These are phyloP conservation scores for Siniperca obscura DNA, from an alignment of 2,797 vertebrate genomes.

Conservation along the genomic window DNA sequence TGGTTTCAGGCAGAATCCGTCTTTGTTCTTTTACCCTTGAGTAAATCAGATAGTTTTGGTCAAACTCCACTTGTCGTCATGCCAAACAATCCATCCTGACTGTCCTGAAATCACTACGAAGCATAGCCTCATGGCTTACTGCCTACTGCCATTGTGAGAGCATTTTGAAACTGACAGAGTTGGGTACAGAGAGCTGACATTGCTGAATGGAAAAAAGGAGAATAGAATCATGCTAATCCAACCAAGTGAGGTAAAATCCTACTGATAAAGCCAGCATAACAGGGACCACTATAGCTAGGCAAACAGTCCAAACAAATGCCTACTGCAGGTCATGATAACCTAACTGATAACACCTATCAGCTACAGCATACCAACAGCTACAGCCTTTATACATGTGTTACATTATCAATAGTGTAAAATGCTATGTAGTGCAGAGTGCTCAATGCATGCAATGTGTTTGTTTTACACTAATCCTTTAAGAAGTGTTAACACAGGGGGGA, in stretches of 20 bases:
- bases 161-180: constrained; percentile 1
- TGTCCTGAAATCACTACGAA: constrained; percentile 23
- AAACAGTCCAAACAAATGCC: constrained; percentile 18
- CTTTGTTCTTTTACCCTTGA: not conserved
- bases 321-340: constrained; percentile 6
- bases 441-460: constrained; percentile 13
- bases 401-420: constrained; percentile 7
- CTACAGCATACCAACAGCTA: not conserved
- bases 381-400: not conserved
- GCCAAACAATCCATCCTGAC: constrained; percentile 26
- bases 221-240: constrained; percentile 29
- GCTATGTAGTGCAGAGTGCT: not conserved
- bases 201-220: not conserved
- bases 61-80: not conserved
- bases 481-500: constrained; percentile 5
- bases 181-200: not conserved
- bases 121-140: not conserved
- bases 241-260: not conserved
- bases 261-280: constrained; percentile 7
- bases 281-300: not conserved
- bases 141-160: not conserved
- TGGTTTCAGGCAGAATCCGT: not conserved
- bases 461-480: constrained; percentile 21
- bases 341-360: constrained; percentile 19
- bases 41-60: constrained; percentile 18